Base-by-base conservation (phyloP, 2,797 vertebrate species). In the Dryobates pubescens region DNA sequence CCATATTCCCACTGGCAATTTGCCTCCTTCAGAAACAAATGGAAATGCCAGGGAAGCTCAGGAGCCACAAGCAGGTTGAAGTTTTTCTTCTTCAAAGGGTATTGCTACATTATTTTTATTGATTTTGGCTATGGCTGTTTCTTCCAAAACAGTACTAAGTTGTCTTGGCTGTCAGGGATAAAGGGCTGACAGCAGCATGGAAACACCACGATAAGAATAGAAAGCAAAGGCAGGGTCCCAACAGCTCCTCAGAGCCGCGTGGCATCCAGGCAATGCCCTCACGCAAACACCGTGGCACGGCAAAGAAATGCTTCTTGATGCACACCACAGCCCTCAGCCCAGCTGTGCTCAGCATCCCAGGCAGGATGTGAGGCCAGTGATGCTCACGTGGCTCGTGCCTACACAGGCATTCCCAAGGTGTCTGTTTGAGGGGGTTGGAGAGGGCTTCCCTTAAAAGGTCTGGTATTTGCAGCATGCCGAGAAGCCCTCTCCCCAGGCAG, bases 401-500 rank as follows among this genome's bases (percentile, higher is more conserved):
- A 26, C 5, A 0, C 81, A 5, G 53, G 18, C 91, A 89, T 96
- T 92, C 91, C 93, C 90, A 85, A 73, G 88, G 94, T 61, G 36
- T 87, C 75, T 65, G 18, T 45, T 51, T 0, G 0, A 0, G 6
- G 56, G 26, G 24, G 13, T 58, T 34, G 49, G n/a, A 63, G 6
- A 74, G 53, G 73, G 41, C 76, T 96, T 76, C 73, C 95, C 96
- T 95, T 96, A 96, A 93, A 95, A 96, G 96, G 94, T 10, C 56
- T 92, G 96, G 93, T 90, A 96, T 95, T 79, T 9, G 5, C 0
- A 34, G 92, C 83, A 92, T 57, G 90, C 43, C 13, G 2, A 85
- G 75, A 45, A 95, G 79, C 59, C 88, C 89, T 90, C 82, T 94
- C 79, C 94, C 68, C 73, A 69, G 41, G 56, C 70, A 76, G 82